Evolutionary conservation across 2,888 invertebrate genomes (phyloP).

Genomic region (Brachyopa scutellaris): DNA sequence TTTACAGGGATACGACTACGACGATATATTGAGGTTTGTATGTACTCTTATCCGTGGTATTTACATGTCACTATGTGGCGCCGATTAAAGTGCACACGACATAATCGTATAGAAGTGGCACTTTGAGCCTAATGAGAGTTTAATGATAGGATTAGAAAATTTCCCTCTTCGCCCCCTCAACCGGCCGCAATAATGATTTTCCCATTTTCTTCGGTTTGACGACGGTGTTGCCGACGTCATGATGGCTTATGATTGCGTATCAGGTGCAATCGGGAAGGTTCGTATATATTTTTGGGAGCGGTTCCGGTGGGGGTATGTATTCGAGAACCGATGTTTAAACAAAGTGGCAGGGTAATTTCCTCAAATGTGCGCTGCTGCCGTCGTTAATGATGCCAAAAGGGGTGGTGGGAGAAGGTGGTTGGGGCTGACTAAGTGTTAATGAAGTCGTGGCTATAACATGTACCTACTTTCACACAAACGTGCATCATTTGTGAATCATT

Average conservation of each 20-base stretch:
- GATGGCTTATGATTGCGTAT: slow-evolving; percentile 17
- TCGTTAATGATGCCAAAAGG: slow-evolving; percentile 35
- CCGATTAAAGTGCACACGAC: slow-evolving; percentile 36
- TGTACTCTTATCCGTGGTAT: neutral
- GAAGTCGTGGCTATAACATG: slow-evolving; percentile 26
- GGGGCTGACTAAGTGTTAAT: slow-evolving; percentile 28
- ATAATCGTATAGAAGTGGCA: slow-evolving; percentile 14
- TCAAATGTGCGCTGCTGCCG: slow-evolving; percentile 22
- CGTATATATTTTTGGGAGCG: neutral
- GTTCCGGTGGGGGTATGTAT: neutral
- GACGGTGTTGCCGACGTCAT: neutral
- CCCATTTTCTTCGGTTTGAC: slow-evolving; percentile 8
- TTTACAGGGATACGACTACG: slow-evolving; percentile 7
- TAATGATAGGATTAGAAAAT: slow-evolving; percentile 54
- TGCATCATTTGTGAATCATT: slow-evolving; percentile 25
- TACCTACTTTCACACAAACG: neutral
- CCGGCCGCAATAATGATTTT: slow-evolving; percentile 23
- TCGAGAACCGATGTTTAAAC: slow-evolving; percentile 21
- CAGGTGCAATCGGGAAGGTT: slow-evolving; percentile 21
- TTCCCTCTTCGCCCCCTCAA: neutral
- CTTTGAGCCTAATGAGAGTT: slow-evolving; percentile 56
- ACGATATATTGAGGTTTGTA: neutral
- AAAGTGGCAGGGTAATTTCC: slow-evolving; percentile 50
- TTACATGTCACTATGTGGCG: slow-evolving; percentile 16
- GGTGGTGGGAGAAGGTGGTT: neutral